Evolutionary conservation across 2,888 invertebrate species (phyloP).

Genomic region (Euplexia lucipara): DNA sequence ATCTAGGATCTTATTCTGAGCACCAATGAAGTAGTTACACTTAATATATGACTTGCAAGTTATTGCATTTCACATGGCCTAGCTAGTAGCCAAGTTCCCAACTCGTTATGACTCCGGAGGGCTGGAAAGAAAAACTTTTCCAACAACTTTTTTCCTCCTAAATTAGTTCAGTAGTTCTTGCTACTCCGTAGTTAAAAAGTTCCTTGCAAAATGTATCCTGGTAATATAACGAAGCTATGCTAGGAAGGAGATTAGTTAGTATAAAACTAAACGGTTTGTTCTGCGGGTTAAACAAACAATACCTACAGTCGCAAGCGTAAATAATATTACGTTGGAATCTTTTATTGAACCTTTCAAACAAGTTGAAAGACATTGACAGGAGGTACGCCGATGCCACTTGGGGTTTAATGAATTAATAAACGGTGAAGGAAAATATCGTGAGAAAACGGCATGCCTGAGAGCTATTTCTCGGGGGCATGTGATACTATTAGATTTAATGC

Average conservation of each 20-base stretch:
- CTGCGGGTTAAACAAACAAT: too few species aligned
- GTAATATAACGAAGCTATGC: slow-evolving; percentile 33
- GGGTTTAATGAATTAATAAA: too few species aligned
- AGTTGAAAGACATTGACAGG: too few species aligned
- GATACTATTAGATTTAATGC: too few species aligned
- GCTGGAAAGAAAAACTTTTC: slow-evolving; percentile 33
- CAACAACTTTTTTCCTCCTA: slow-evolving; percentile 37
- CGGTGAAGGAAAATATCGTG: too few species aligned
- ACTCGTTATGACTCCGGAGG: slow-evolving; percentile 41
- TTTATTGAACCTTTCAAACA: too few species aligned
- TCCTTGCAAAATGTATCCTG: slow-evolving; percentile 18
- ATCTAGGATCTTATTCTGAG: too few species aligned
- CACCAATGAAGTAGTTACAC: too few species aligned
- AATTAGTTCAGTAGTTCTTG: slow-evolving; percentile 49
- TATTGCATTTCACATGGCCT: slow-evolving; percentile 19
- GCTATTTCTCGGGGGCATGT: too few species aligned
- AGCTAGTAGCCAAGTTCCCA: slow-evolving; percentile 23
- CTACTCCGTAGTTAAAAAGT: slow-evolving; percentile 38
- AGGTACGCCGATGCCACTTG: too few species aligned
- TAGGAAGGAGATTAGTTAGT: background rate
- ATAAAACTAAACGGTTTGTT: background rate
- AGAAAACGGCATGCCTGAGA: too few species aligned
- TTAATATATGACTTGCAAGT: slow-evolving; percentile 25
- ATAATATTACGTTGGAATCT: too few species aligned
- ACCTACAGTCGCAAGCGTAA: background rate